A percentile compares a stretch with the other conserved stretches of the same genome.
phyloP scores from a whole-genome alignment of 1,140 invertebrate species.

The Drosophila erecta region DNA sequence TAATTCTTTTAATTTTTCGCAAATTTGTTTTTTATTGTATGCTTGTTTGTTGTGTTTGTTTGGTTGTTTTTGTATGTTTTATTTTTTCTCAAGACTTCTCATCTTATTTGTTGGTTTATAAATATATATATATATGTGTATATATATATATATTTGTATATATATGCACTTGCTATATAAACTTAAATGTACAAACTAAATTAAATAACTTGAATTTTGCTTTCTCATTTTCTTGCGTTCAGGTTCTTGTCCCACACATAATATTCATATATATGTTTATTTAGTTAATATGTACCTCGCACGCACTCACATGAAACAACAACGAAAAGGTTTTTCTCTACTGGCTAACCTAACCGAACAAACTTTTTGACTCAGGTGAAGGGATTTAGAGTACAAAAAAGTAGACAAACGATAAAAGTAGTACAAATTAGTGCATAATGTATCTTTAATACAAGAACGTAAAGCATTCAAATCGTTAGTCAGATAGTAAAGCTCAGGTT shows the following conservation, averaged over 20 bases:
- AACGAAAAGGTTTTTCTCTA: slow-evolving; percentile 48
- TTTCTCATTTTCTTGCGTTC: slow-evolving; percentile 42
- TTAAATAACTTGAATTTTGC: slow-evolving; percentile 79
- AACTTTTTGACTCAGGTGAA: slow-evolving; percentile 22
- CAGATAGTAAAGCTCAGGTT: slow-evolving; percentile 56
- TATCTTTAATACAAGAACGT: slow-evolving; percentile 40
- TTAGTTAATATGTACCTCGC: slow-evolving; percentile 45
- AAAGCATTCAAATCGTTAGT: slow-evolving; percentile 54
- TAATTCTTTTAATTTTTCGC: slow-evolving; percentile 73
- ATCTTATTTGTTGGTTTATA: slow-evolving; percentile 59
- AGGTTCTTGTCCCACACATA: slow-evolving; percentile 48
- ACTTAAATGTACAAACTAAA: slow-evolving; percentile 79
- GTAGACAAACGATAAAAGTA: slow-evolving; percentile 4
- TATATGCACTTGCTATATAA: slow-evolving; percentile 78
- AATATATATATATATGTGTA: slow-evolving; percentile 39
- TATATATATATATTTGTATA: slow-evolving; percentile 60
- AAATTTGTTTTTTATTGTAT: slow-evolving; percentile 72
- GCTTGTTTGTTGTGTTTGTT: slow-evolving; percentile 54
- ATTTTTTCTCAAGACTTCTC: slow-evolving; percentile 57
- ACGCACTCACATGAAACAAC: slow-evolving; percentile 77
- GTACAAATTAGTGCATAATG: slow-evolving; percentile 43
- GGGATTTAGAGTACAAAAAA: slow-evolving; percentile 10
- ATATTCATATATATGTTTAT: slow-evolving; percentile 43
- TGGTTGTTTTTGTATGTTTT: slow-evolving; percentile 56
- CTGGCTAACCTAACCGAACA: slow-evolving; percentile 14